Evolutionary conservation across 35 echinoderm and acorn worm genomes (phyloP).

Genomic region (Apostichopus parvimensis): DNA sequence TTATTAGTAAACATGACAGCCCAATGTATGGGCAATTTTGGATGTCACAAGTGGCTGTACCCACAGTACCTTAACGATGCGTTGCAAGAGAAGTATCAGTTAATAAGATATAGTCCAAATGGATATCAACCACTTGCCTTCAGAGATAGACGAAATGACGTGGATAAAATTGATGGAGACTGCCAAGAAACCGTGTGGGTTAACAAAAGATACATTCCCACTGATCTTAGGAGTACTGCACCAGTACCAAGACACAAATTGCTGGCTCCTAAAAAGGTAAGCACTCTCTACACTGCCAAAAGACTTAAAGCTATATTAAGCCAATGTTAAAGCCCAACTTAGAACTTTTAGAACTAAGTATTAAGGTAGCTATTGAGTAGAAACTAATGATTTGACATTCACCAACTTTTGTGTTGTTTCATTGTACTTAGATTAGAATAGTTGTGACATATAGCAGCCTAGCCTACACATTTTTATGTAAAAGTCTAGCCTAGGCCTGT

Average conservation of each 20-base stretch:
- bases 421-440: too few species aligned
- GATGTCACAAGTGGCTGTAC: slow-evolving; percentile 81
- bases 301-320: too few species aligned
- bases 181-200: slow-evolving; percentile 93
- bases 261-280: slow-evolving; percentile 66
- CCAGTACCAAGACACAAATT: slow-evolving; percentile 95
- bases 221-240: slow-evolving; percentile 94
- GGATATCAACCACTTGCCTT: slow-evolving; percentile 5
- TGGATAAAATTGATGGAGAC: slow-evolving; percentile 40
- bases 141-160: neutral
- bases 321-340: too few species aligned
- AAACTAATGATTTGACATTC: too few species aligned
- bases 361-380: too few species aligned
- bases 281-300: too few species aligned
- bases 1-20: slow-evolving; percentile 68
- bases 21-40: slow-evolving; percentile 97
- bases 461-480: too few species aligned
- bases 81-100: slow-evolving; percentile 53
- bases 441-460: too few species aligned
- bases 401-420: too few species aligned
- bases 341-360: too few species aligned
- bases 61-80: slow-evolving; percentile 58
- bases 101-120: slow-evolving; percentile 48
- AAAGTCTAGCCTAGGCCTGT: too few species aligned
- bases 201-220: slow-evolving; percentile 92